Conservation (phyloP, 2,888 invertebrate species). For the Epinotia brunnichana region DNA sequence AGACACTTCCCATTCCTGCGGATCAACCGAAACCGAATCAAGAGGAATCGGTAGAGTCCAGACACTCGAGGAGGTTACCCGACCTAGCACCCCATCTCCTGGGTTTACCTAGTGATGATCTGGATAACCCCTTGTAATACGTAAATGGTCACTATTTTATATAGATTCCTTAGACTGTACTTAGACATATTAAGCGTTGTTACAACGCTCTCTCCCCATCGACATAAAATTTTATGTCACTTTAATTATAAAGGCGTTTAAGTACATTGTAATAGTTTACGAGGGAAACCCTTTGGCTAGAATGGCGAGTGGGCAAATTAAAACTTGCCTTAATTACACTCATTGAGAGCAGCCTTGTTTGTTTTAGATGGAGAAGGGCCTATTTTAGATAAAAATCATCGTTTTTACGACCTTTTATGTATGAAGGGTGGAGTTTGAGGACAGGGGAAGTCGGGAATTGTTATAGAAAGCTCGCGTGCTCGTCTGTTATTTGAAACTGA, state of each 20-base stretch:
- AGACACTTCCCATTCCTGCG: too few relatives aligned
- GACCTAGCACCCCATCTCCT: too few relatives aligned
- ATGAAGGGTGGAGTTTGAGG: not conserved
- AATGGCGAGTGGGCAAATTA: constrained; percentile 32
- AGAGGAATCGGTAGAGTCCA: too few relatives aligned
- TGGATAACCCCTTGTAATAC: too few relatives aligned
- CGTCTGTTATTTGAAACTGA: not conserved
- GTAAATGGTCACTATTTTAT: not conserved
- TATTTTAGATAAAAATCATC: not conserved
- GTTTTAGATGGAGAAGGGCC: not conserved
- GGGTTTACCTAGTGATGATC: too few relatives aligned
- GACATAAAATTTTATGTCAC: constrained; percentile 44
- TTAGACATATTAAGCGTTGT: constrained; percentile 8
- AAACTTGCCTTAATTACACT: constrained; percentile 23
- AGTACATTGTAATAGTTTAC: constrained; percentile 40
- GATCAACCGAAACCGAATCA: too few relatives aligned
- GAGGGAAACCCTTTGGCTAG: constrained; percentile 42
- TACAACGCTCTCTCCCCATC: constrained; percentile 42
- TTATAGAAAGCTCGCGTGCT: constrained; percentile 18
- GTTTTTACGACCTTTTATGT: not conserved
- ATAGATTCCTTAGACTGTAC: constrained; percentile 3
- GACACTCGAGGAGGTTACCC: too few relatives aligned
- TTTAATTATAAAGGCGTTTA: constrained; percentile 44
- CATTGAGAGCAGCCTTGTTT: not conserved
- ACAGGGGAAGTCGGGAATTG: not conserved